Evolutionary conservation across 2,113 vertebrate genomes (phyloP), one percentile per base, ranked within the genome.

Genomic region (Hydropotes inermis): DNA sequence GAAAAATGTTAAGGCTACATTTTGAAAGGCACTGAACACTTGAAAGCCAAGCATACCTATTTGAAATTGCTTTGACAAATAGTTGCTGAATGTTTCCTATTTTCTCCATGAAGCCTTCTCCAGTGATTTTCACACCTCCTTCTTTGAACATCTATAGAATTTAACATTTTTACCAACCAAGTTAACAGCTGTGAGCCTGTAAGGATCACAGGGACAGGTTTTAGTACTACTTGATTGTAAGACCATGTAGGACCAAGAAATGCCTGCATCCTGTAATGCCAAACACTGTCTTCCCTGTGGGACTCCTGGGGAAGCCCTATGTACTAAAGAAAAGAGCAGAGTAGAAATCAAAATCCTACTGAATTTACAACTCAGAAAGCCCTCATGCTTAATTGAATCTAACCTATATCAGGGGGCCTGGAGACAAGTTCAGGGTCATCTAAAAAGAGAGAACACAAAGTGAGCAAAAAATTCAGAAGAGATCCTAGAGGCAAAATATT

Each of bases 101-200:
- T 97, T 98, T 70, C 27, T 67, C 52, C 13, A 36, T 54, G 12
- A 95, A 57, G 16, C 36, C 50, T 89, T 91, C 78, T 43, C 50
- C 55, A 87, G 47, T 83, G n/a, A 87, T 39, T 87, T 76, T 45
- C 81, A 87, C 21, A 81, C 33, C 9, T 92, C 25, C 28, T 89
- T 92, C 50, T 92, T 96, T 79, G 30, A 89, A 92, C 14, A 86
- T 92, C 61, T 55, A 76, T 78, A 17, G 17, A 95, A 92, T 55
- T 94, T 92, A 89, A 86, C 52, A 84, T 43, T 97, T 97, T 92
- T 94, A 87, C 33, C 79, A 94, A 28, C 58, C 27, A 84, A 45
- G 17, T 85, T 61, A 97, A 76, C 27, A 97, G 28, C 52, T 28
- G 15, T 81, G 60, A 96, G 61, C 36, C 23, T 88, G 52, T 95